A percentile compares a stretch with the other conserved stretches of the same genome.
Evolutionary conservation across 2,113 vertebrate species (phyloP).

Genomic region (Ginglymostoma cirratum): DNA sequence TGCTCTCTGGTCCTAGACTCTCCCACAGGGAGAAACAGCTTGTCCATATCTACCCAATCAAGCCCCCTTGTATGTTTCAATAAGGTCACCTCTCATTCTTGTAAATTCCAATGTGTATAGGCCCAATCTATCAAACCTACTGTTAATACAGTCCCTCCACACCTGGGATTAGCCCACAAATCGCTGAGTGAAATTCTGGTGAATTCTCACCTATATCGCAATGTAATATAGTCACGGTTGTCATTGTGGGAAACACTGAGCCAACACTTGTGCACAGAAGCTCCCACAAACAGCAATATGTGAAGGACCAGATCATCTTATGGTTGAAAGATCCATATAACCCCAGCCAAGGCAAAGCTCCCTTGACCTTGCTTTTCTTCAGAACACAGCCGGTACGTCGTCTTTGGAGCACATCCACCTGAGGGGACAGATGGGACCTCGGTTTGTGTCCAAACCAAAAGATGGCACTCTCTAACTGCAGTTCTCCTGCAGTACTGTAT

Average conservation of each 20-base stretch:
- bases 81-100: no score
- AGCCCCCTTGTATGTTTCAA: no score
- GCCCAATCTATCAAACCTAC: no score
- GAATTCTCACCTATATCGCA: neutral
- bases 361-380: neutral
- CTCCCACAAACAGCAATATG: neutral
- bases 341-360: neutral
- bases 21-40: no score
- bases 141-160: neutral
- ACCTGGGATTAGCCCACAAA: neutral
- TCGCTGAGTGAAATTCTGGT: neutral
- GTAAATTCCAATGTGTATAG: no score
- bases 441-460: neutral
- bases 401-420: neutral
- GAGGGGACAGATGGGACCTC: neutral
- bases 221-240: neutral
- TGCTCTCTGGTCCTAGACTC: no score
- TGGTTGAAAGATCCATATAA: neutral
- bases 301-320: neutral
- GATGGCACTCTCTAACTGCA: neutral
- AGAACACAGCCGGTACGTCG: neutral
- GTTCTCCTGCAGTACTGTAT: neutral
- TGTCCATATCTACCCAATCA: no score
- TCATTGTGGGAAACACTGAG: neutral
- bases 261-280: neutral